Evolutionary conservation across 1,140 invertebrate genomes (phyloP).

Genomic region (Drosophila elegans): DNA sequence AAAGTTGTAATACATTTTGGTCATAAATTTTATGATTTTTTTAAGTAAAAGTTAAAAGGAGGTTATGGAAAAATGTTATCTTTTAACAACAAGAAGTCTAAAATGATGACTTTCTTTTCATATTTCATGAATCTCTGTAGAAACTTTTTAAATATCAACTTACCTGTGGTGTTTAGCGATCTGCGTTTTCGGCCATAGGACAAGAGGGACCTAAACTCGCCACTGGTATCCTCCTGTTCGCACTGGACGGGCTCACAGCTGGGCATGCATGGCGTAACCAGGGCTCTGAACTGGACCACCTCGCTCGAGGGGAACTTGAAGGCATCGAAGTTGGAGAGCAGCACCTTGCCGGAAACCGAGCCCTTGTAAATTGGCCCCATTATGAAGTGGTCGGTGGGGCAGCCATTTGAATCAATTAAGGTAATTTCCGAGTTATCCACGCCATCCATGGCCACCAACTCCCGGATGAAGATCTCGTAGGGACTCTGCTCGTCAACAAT

Average conservation of each 20-base stretch:
- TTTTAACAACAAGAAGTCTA: no score
- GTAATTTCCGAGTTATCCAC: constrained; percentile 96
- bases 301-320: constrained; percentile 98
- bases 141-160: background rate
- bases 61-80: no score
- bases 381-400: constrained; percentile 96
- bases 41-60: no score
- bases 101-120: no score
- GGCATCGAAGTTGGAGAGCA: constrained; percentile 96
- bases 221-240: constrained; percentile 91
- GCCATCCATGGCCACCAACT: constrained; percentile 97
- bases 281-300: constrained; percentile 96
- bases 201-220: constrained; percentile 91
- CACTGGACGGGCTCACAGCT: constrained; percentile 96
- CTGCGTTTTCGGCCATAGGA: constrained; percentile 89
- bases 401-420: constrained; percentile 95
- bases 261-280: constrained; percentile 97
- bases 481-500: constrained; percentile 96
- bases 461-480: constrained; percentile 97
- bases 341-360: constrained; percentile 90
- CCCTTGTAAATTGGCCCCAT: constrained; percentile 96
- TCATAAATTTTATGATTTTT: no score
- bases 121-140: no score
- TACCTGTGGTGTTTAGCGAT: constrained; percentile 53
- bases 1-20: no score